phyloP scores from a whole-genome alignment of 1,140 invertebrate genomes.

The Calephelis nemesis region DNA sequence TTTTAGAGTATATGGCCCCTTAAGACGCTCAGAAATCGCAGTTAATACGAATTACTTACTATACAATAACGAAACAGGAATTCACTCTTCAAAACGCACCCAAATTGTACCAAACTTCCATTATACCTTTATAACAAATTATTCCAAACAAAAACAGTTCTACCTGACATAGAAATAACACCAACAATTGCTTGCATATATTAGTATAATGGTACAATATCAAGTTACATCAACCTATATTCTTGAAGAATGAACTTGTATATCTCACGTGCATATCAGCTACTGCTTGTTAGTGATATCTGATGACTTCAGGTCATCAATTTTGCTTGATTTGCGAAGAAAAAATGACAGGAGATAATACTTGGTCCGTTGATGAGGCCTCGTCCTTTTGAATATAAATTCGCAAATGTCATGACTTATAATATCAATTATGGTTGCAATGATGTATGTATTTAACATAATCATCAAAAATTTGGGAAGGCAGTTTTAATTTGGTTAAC shows the following conservation, averaged over 20 bases:
- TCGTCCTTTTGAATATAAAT: constrained; percentile 39
- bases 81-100: constrained; percentile 36
- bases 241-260: constrained; percentile 33
- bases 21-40: background rate
- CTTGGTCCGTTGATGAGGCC: constrained; percentile 34
- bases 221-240: constrained; percentile 21
- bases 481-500: too few species aligned
- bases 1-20: too few species aligned
- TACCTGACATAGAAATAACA: constrained; percentile 17
- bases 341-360: constrained; percentile 55
- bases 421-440: background rate
- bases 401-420: constrained; percentile 19
- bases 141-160: constrained; percentile 20
- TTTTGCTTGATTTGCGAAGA: constrained; percentile 54
- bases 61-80: constrained; percentile 23
- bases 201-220: constrained; percentile 22
- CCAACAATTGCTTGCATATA: constrained; percentile 17
- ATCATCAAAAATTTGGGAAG: too few species aligned
- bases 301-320: constrained; percentile 60
- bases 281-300: constrained; percentile 66
- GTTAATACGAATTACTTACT: constrained; percentile 22
- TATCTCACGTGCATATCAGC: constrained; percentile 60
- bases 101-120: constrained; percentile 24
- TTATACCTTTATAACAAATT: background rate
- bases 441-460: background rate